Percentiles rank a stretch among this genome's conserved stretches.
These are phyloP conservation scores for Iguana delicatissima DNA, from an alignment of 2,797 vertebrate species.

Conservation along the genomic window DNA sequence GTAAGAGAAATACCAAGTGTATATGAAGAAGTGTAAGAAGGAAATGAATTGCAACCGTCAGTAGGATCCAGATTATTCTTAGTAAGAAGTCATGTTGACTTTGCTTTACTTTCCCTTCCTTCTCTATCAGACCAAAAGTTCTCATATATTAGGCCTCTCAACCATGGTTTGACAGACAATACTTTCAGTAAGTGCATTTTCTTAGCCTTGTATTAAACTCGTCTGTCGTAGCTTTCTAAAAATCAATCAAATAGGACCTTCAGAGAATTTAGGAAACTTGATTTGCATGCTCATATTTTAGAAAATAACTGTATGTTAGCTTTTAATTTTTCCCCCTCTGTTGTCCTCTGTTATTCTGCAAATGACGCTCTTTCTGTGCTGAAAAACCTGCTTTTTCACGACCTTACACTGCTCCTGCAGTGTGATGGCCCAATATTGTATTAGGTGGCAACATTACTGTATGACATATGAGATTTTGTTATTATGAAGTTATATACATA, in stretches of 20 bases:
- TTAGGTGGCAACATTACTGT: neutral
- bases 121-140: constrained; percentile 80
- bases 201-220: constrained; percentile 56
- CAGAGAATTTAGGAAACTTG: constrained; percentile 3
- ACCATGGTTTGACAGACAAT: constrained; percentile 83
- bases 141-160: constrained; percentile 83
- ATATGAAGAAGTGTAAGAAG: neutral
- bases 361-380: neutral
- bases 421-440: neutral
- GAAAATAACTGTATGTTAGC: neutral
- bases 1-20: neutral
- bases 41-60: neutral
- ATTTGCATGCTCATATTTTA: constrained; percentile 35
- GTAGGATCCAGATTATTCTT: neutral
- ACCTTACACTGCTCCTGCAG: neutral
- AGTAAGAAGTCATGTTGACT: constrained; percentile 13
- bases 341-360: neutral
- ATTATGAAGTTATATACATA: neutral
- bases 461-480: neutral
- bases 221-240: constrained; percentile 10
- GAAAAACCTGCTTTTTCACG: neutral
- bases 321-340: neutral
- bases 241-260: constrained; percentile 21
- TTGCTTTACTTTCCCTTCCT: constrained; percentile 52
- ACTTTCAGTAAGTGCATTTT: constrained; percentile 78